Evolutionary conservation across 2,113 vertebrate species (phyloP), one percentile per base, ranked within the genome.

Genomic region (Zapus hudsonius): DNA sequence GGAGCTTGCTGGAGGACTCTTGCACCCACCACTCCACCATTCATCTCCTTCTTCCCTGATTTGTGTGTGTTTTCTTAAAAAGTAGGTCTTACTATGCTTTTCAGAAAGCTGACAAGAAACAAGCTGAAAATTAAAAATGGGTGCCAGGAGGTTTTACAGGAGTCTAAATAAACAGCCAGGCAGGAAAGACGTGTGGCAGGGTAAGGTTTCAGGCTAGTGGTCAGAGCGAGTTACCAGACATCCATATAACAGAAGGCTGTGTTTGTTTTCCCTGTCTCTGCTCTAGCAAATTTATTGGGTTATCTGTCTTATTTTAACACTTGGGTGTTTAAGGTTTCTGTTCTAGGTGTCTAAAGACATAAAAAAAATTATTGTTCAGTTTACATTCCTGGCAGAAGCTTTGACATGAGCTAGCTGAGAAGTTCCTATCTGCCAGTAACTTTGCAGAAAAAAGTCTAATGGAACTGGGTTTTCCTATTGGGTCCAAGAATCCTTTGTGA

Each of bases 291-390:
- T 81, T 97, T 95, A 95, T 97, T 95, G 92, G 92, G 82, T 97
- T 96, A 92, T 96, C 96, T 96, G 82, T 97, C 93, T 96, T 97
- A 87, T 90, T 97, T 97, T 97, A 95, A 96, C 94, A 95, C 70
- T 94, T 95, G n/a, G 7, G 92, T 97, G 75, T 88, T 97, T 97
- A 97, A 94, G 70, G 89, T 97, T 97, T 96, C 91, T 97, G 91
- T 97, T 98, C 91, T 63, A 61, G 89, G 93, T 95, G 96, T 93
- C 93, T 92, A 97, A 97, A 96, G 89, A 95, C 4, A 82, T 47
- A 92, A 97, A 98, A 61, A 96, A 97, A 97, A 97, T 96, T 96
- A 94, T 93, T 94, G 83, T 92, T 90, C 95, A 92, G 78, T 87
- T 97, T 96, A 92, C 92, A 92, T 97, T 96, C 89, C 61, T 89